Evolutionary conservation across 2,888 invertebrate genomes (phyloP).

Genomic region (Campoplex nolae): DNA sequence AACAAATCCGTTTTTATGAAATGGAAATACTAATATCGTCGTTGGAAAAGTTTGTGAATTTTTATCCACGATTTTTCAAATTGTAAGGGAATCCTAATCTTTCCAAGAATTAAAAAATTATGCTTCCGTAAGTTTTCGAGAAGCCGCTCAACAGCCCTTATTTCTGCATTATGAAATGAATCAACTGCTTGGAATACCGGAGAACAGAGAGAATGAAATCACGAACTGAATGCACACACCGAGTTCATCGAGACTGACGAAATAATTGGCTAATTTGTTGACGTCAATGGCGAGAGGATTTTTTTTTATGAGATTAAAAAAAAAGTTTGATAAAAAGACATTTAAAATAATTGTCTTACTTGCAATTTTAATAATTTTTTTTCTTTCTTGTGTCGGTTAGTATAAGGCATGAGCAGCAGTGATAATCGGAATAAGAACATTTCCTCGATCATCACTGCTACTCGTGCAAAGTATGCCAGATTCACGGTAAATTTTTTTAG

Average conservation of each 20-base stretch:
- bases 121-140: background rate
- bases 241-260: background rate
- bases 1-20: background rate
- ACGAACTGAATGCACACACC: background rate
- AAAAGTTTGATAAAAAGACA: background rate
- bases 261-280: conserved; percentile 58
- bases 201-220: background rate
- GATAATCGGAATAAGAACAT: too few relatives aligned
- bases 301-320: background rate
- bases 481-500: too few relatives aligned
- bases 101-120: conserved; percentile 3
- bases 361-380: background rate
- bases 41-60: background rate
- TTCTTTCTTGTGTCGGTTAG: too few relatives aligned
- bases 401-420: too few relatives aligned
- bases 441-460: too few relatives aligned
- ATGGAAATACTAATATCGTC: background rate
- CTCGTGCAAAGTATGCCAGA: too few relatives aligned
- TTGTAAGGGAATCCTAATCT: background rate
- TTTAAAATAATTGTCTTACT: background rate
- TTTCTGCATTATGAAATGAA: background rate
- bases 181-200: background rate
- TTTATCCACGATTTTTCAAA: background rate
- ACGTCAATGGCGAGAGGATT: background rate
- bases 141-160: conserved; percentile 5